Base-by-base conservation (phyloP, 1,140 invertebrate genomes). In the Drepana arcuata region DNA sequence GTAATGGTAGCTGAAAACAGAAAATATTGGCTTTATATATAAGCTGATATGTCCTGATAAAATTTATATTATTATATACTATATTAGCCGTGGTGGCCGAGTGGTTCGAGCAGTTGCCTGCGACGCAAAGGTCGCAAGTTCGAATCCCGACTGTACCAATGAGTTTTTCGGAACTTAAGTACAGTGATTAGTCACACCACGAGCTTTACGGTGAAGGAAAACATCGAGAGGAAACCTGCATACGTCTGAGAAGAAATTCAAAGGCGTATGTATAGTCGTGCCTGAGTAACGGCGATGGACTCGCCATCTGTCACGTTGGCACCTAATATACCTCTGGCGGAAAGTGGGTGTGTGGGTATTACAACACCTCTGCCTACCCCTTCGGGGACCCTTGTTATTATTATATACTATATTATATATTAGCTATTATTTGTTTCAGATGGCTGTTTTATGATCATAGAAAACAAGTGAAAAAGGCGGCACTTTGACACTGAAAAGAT, bases 361-460 rank as follows among this genome's bases (percentile, higher is more conserved):
- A 21, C 4, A 21, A 21, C 18, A 9, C 9, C 9, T 21, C 18
- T 21, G 18, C 18, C 4, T 21, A 5, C 9, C 18, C 18, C 18
- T 5, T 21, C 18, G 18, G 18, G 9, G 18, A 21, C 18, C 4
- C 18, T 9, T 21, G 18, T 21, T 9, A 21, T 21, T 21, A 21
- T 21, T 21, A 5, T 21, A 26, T 32, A 32, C 2, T 21, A 34
- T 14, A 33, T 9, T 15, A n/a, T n/a, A n/a, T n/a, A n/a, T n/a
- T n/a, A n/a, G n/a, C n/a, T 42, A 21, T 31, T 41, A 15, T 25
- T 28, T 46, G 23, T 60, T 60, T 15, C 53, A 70, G 67, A 29
- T 62, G 52, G 46, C 34, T 70, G 9, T 49, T 70, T 7, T 51
- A 40, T 18, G 84, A 53, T 62, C 68, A 43, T 65, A 85, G 48